Percentiles rank a stretch among this genome's conserved stretches.
Conservation (phyloP, 2,888 invertebrate species). For the Ecdyonurus torrentis region DNA sequence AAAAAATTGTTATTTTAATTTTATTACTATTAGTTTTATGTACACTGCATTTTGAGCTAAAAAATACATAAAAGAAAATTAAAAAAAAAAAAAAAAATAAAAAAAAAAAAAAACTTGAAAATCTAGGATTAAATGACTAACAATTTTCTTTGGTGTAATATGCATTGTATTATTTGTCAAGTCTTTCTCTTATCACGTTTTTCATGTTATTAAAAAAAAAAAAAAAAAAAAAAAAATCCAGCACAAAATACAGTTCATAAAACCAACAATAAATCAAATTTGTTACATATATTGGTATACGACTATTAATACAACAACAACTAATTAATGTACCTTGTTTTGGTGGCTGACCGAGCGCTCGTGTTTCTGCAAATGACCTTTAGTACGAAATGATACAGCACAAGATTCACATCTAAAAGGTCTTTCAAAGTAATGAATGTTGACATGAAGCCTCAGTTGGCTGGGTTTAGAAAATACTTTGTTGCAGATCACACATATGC, state of each 20-base stretch:
- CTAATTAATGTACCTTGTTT: conserved; percentile 52
- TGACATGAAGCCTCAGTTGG: conserved; percentile 78
- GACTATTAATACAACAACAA: neutral
- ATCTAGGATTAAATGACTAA: too few relatives aligned
- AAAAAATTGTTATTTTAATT: too few relatives aligned
- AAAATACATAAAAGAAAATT: too few relatives aligned
- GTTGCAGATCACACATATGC: conserved; percentile 71
- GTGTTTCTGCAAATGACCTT: conserved; percentile 86
- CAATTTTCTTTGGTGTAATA: too few relatives aligned
- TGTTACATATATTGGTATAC: conserved; percentile 11
- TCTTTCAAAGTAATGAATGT: conserved; percentile 88
- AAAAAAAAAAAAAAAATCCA: too few relatives aligned
- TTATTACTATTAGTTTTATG: too few relatives aligned
- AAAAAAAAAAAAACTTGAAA: too few relatives aligned
- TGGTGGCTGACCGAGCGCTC: conserved; percentile 82
- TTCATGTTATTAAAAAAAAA: too few relatives aligned
- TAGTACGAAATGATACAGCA: conserved; percentile 74
- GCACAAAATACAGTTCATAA: conserved; percentile 4
- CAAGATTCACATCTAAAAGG: conserved; percentile 85
- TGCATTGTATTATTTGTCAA: too few relatives aligned
- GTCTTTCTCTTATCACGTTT: too few relatives aligned
- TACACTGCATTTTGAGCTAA: too few relatives aligned
- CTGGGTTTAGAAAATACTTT: conserved; percentile 85
- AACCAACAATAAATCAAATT: conserved; percentile 4
- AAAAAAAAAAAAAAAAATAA: too few relatives aligned